Evolutionary conservation across 2,797 vertebrate species (phyloP).

Genomic region (Lepidocolaptes lacrymiger): DNA sequence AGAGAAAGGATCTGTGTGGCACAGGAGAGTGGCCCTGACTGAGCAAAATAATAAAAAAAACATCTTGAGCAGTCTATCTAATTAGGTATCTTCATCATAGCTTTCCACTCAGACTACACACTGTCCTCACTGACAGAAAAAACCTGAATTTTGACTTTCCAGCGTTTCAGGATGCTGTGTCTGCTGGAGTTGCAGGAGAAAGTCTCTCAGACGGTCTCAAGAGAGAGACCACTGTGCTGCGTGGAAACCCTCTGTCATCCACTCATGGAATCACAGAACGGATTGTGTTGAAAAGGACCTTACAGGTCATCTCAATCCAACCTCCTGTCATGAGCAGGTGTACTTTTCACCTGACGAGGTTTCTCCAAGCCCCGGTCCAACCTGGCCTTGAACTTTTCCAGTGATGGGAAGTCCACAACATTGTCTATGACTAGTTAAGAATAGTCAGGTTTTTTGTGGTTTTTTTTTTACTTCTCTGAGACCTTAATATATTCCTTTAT

Average conservation of each 20-base stretch:
- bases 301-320: neutral
- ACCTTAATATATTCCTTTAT: neutral
- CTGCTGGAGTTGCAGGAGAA: neutral
- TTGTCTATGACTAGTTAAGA: neutral
- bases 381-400: neutral
- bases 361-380: neutral
- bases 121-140: neutral
- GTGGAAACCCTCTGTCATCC: neutral
- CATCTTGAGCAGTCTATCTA: neutral
- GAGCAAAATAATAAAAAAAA: neutral
- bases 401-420: rapidly evolving
- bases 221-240: rapidly evolving
- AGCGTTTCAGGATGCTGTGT: rapidly evolving
- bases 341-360: neutral
- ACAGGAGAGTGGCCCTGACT: neutral
- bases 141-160: neutral
- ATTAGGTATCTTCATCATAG: neutral
- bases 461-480: neutral
- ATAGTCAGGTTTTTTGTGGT: neutral
- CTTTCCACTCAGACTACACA: neutral
- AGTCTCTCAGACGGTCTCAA: neutral
- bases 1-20: neutral
- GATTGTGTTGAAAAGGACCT: neutral
- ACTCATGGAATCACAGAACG: neutral
- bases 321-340: neutral